These are phyloP conservation scores for Enteromius mattozi DNA, from an alignment of 2,797 vertebrate species.

Conservation along the genomic window DNA sequence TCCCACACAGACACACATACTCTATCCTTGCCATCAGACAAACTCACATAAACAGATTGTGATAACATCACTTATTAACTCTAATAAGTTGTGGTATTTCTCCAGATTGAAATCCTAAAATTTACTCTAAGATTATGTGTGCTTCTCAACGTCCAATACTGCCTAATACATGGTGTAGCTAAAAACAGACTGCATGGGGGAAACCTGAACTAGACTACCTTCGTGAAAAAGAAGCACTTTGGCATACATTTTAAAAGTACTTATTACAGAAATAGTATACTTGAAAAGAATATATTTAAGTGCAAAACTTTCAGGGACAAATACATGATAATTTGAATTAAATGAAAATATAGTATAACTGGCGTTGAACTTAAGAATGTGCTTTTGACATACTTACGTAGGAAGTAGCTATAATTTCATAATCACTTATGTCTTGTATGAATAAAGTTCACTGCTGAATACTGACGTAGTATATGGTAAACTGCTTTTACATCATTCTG, in stretches of 20 bases:
- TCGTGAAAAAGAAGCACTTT: background rate
- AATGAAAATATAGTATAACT: background rate
- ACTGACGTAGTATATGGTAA: background rate
- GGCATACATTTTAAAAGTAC: background rate
- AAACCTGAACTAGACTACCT: background rate
- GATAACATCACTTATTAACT: conserved; percentile 7
- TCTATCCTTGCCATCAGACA: conserved; percentile 24
- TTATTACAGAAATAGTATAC: background rate
- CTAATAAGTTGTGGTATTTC: background rate
- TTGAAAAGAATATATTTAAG: background rate
- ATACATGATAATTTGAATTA: background rate
- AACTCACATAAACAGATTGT: conserved; percentile 30
- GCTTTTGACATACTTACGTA: background rate
- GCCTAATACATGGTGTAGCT: background rate
- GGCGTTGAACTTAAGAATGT: background rate
- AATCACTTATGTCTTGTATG: background rate
- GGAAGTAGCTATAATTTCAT: background rate
- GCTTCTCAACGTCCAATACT: background rate
- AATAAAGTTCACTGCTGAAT: background rate
- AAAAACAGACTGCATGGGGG: background rate
- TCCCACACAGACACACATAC: conserved; percentile 1
- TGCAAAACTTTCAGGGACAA: background rate
- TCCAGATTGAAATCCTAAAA: conserved; percentile 14
- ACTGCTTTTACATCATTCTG: background rate
- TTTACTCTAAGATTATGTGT: background rate